Conservation (phyloP, 2,888 invertebrate genomes). For the Terebella lapidaria region DNA sequence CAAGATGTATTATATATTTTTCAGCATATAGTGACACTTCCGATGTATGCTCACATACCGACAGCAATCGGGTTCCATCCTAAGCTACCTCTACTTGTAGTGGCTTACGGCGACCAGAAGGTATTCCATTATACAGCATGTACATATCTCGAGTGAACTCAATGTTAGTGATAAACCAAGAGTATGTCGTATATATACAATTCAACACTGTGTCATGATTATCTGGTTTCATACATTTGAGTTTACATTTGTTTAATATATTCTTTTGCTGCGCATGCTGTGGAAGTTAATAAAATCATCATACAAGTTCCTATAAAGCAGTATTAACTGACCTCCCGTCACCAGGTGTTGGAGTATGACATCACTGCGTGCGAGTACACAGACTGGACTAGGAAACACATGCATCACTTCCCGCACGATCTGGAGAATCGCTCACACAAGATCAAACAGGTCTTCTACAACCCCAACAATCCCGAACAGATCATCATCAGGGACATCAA, state of each 20-base stretch:
- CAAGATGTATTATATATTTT: too few species aligned
- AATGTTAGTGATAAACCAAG: too few species aligned
- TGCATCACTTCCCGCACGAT: constrained; percentile 58
- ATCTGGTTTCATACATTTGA: too few species aligned
- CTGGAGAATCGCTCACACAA: constrained; percentile 62
- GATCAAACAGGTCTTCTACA: constrained; percentile 63
- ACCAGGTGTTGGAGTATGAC: constrained; percentile 71
- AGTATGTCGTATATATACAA: too few species aligned
- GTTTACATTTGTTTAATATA: too few species aligned
- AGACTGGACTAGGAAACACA: constrained; percentile 61
- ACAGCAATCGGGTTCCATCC: constrained; percentile 70
- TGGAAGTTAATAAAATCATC: too few species aligned
- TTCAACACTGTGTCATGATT: too few species aligned
- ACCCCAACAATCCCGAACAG: constrained; percentile 63
- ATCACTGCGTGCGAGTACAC: constrained; percentile 64
- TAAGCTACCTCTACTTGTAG: constrained; percentile 60
- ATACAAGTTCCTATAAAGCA: too few species aligned
- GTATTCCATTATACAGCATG: too few species aligned
- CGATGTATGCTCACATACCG: constrained; percentile 64
- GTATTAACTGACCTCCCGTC: too few species aligned
- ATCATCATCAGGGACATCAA: constrained; percentile 71
- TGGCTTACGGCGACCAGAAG: constrained; percentile 76
- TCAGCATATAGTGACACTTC: constrained; percentile 57
- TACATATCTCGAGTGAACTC: too few species aligned
- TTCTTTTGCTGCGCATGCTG: too few species aligned